phyloP scores from a whole-genome alignment of 2,113 vertebrate species.

The Myotis yumanensis region DNA sequence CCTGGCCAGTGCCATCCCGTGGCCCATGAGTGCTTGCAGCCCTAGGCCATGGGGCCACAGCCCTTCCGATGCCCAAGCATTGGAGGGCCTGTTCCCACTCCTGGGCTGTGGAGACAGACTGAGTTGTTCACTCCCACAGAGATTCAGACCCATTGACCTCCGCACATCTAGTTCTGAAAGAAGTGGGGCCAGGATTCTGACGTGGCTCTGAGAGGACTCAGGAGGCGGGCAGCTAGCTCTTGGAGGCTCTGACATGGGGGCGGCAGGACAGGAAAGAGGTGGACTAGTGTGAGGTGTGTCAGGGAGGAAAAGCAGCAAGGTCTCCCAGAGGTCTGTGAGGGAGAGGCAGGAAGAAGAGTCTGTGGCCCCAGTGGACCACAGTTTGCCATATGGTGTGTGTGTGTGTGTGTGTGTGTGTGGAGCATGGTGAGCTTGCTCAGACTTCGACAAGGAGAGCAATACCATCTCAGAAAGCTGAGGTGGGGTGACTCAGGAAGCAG shows the following conservation, averaged over 20 bases:
- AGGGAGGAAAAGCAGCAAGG: neutral
- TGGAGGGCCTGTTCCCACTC: neutral
- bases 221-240: no score
- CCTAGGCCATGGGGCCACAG: no score
- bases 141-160: neutral
- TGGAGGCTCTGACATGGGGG: neutral
- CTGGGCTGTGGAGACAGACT: no score
- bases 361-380: neutral
- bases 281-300: fast-evolving
- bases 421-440: neutral
- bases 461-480: neutral
- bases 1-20: no score
- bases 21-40: no score
- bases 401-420: no score
- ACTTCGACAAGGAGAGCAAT: neutral
- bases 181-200: neutral
- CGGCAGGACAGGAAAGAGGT: neutral
- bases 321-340: neutral
- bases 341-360: neutral
- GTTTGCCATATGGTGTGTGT: neutral
- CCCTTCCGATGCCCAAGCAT: neutral
- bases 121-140: neutral
- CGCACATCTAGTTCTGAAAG: neutral
- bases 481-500: neutral
- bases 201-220: neutral